Percentiles rank a stretch among this genome's conserved stretches.
phyloP scores from a whole-genome alignment of 1,140 invertebrate species.

The Drosophila trapezifrons region DNA sequence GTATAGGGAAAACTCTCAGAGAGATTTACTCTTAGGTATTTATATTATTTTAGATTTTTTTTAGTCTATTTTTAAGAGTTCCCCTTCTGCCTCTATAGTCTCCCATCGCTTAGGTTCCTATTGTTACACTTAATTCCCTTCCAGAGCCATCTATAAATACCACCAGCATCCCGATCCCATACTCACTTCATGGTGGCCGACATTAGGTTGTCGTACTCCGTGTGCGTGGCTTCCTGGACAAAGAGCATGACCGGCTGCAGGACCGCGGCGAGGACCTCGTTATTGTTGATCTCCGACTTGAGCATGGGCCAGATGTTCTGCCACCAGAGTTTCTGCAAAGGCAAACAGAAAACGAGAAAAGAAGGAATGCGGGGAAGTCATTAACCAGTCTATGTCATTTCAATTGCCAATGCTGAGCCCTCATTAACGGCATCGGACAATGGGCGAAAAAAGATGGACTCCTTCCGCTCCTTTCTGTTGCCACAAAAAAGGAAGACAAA shows the following conservation, averaged over 20 bases:
- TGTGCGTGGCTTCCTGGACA: constrained; percentile 91
- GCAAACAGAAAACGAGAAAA: constrained; percentile 24
- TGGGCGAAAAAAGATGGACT: constrained; percentile 10
- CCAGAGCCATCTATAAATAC: constrained; percentile 18
- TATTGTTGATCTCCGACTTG: constrained; percentile 92
- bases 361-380: constrained; percentile 32
- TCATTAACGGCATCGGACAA: constrained; percentile 55
- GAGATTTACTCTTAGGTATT: not conserved
- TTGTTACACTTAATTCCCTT: constrained; percentile 2
- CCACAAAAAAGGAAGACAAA: constrained; percentile 22
- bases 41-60: not conserved
- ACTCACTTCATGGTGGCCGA: constrained; percentile 91
- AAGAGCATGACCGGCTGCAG: constrained; percentile 95
- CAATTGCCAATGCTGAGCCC: constrained; percentile 53
- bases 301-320: constrained; percentile 96
- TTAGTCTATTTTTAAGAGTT: not conserved
- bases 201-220: constrained; percentile 94
- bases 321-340: constrained; percentile 96
- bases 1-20: not conserved
- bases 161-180: not conserved
- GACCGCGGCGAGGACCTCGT: constrained; percentile 94
- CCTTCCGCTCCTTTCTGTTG: constrained; percentile 19
- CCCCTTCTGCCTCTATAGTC: too few relatives aligned
- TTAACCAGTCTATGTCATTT: constrained; percentile 51
- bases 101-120: not conserved